A percentile compares a stretch with the other conserved stretches of the same genome.
Conservation (phyloP, 2,113 vertebrate species). For the Dasyurus viverrinus region DNA sequence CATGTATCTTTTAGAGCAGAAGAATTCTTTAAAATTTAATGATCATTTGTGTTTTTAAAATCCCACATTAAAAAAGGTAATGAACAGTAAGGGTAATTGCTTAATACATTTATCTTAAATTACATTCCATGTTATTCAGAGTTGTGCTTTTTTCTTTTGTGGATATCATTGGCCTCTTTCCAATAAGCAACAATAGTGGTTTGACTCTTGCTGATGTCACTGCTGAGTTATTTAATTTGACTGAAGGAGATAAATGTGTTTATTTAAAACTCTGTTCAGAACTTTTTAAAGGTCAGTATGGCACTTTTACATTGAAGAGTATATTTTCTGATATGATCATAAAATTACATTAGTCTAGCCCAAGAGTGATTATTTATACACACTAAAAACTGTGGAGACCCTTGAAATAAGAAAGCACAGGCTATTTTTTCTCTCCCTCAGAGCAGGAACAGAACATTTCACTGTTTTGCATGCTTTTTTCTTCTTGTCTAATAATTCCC, state of each 20-base stretch:
- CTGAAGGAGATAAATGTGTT: conserved; percentile 80
- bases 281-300: conserved; percentile 67
- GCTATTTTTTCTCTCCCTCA: conserved; percentile 59
- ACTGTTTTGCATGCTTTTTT: conserved; percentile 29
- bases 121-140: conserved; percentile 44
- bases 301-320: conserved; percentile 68
- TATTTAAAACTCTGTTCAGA: conserved; percentile 81
- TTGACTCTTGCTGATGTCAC: conserved; percentile 82
- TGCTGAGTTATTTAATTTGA: conserved; percentile 82
- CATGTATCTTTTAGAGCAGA: neutral
- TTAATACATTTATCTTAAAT: conserved; percentile 66
- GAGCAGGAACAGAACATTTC: neutral
- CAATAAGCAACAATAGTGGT: conserved; percentile 76
- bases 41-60: conserved; percentile 50
- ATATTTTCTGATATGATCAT: conserved; percentile 76
- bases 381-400: conserved; percentile 42
- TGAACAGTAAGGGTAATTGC: neutral
- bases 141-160: conserved; percentile 69
- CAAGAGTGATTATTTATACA: conserved; percentile 74
- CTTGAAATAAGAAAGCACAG: conserved; percentile 71
- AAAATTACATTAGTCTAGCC: conserved; percentile 75
- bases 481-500: conserved; percentile 21
- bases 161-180: conserved; percentile 73
- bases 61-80: conserved; percentile 57
- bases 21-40: neutral